phyloP scores from a whole-genome alignment of 2,888 invertebrate species.

The Eupsilia transversa region DNA sequence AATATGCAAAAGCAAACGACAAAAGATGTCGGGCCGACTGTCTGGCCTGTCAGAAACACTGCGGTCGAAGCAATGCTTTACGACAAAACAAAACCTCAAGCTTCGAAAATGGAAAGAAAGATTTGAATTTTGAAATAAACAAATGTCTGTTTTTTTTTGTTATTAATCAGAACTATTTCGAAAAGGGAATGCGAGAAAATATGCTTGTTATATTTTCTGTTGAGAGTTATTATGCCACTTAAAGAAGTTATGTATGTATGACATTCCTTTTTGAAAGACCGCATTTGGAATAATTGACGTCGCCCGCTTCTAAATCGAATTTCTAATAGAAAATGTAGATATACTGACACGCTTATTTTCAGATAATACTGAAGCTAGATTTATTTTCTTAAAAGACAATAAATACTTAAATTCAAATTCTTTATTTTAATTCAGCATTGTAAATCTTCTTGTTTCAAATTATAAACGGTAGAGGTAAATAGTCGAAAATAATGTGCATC shows the following conservation, averaged over 20 bases:
- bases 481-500: conserved; percentile 23
- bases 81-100: conserved; percentile 40
- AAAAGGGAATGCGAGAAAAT: not conserved
- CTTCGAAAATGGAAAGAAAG: conserved; percentile 28
- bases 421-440: not conserved
- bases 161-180: not conserved
- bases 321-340: not conserved
- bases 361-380: not conserved
- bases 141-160: not conserved
- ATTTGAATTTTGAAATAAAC: conserved; percentile 24
- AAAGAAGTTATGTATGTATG: not conserved
- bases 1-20: conserved; percentile 53
- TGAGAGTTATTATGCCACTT: too few species aligned
- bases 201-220: too few species aligned
- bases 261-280: not conserved
- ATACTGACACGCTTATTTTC: not conserved
- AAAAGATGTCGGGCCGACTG: conserved; percentile 47
- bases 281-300: not conserved
- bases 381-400: not conserved
- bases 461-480: conserved; percentile 1
- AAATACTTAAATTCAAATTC: not conserved
- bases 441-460: conserved; percentile 1
- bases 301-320: not conserved
- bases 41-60: conserved; percentile 57
- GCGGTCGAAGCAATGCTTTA: conserved; percentile 51